Evolutionary conservation across 64 coral and sea anemone genomes (phyloP).

Genomic region (Montipora sp.): DNA sequence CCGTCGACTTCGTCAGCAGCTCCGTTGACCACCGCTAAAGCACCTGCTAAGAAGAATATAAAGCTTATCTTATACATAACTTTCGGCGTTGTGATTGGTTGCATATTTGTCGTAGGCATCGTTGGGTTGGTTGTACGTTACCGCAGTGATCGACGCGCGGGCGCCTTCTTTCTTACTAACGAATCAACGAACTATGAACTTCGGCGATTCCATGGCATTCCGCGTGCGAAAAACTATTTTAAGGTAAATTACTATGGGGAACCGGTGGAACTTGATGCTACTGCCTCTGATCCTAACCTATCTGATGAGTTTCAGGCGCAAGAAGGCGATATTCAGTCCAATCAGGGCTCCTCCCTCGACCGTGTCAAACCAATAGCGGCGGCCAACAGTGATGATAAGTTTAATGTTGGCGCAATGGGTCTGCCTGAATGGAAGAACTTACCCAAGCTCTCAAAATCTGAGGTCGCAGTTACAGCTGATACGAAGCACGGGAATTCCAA

Average conservation of each 20-base stretch:
- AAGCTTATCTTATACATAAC: constrained; percentile 73
- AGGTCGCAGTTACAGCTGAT: constrained; percentile 54
- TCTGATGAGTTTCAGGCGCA: constrained; percentile 69
- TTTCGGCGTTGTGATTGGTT: constrained; percentile 71
- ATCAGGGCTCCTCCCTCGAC: background rate
- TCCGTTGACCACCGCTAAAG: constrained; percentile 24
- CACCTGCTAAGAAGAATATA: constrained; percentile 11
- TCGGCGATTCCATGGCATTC: constrained; percentile 63
- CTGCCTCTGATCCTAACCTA: constrained; percentile 6
- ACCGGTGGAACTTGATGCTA: constrained; percentile 79
- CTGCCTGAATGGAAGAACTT: constrained; percentile 85
- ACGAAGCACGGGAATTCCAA: background rate
- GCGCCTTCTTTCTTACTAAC: constrained; percentile 45
- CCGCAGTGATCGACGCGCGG: constrained; percentile 54
- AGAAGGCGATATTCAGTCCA: background rate
- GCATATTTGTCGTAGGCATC: constrained; percentile 76
- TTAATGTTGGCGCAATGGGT: constrained; percentile 65
- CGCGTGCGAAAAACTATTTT: constrained; percentile 57
- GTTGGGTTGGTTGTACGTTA: constrained; percentile 65
- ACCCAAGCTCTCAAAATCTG: constrained; percentile 55
- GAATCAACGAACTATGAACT: constrained; percentile 61
- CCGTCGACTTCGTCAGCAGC: background rate
- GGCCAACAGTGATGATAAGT: constrained; percentile 61
- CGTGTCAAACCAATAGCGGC: background rate
- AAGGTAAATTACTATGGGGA: constrained; percentile 80